Evolutionary conservation across 2,797 vertebrate genomes (phyloP), one percentile per base, ranked within the genome.

Genomic region (Trachops cirrhosus): DNA sequence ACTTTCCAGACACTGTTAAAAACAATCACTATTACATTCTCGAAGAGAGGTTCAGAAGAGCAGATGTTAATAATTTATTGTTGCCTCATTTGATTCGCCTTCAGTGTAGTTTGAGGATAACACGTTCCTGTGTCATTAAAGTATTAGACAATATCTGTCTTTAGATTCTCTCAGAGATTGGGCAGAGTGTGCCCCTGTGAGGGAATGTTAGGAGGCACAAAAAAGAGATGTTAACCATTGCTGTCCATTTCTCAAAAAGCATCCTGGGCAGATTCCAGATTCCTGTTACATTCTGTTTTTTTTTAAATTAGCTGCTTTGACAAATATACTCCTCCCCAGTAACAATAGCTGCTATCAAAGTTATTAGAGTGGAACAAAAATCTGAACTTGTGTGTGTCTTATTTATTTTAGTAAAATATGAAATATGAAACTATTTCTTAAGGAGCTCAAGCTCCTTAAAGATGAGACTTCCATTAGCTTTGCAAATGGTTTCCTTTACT

Each of bases 241-340:
- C 44, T 44, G n/a, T 70, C 59, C 34, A 74, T 64, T 94, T 90
- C 75, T 95, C 77, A 46, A 46, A 96, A 94, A 71, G 29, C 82
- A 73, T 46, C 70, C 84, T 67, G 52, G 96, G 79, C 75, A 90
- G 86, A 85, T 91, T 94, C 67, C 95, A 97, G 78, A 95, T 90
- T 91, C 48, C 34, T 11, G 9, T 92, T 75, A 70, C 73, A 87
- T 86, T 79, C 50, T 67, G 22, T 24, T 41, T 71, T 3, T 44
- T 44, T 44, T 39, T 64, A 90, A 41, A 90, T 95, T 74, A 93
- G 68, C 39, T 92, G 24, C 87, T 93, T 86, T 96, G 82, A 96
- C 87, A 97, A 95, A 92, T 92, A 85, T 21, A 73, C 9, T 88
- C 9, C 79, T 93, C 50, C 73, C 62, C 89, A 95, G 83, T 88